Conservation (phyloP, 2,888 invertebrate species). For the Scaptomyza parva region DNA sequence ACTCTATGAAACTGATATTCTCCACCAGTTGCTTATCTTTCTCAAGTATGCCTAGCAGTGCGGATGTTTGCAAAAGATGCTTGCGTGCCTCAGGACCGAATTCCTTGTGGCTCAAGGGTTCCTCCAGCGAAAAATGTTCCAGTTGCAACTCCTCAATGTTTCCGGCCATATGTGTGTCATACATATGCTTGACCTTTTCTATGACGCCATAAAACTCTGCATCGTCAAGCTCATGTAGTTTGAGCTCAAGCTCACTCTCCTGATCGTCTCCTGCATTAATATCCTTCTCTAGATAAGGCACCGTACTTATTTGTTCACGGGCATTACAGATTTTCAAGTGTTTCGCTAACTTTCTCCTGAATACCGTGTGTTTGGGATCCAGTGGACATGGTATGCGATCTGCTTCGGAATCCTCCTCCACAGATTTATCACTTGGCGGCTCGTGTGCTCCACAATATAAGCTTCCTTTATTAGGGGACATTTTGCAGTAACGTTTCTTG, state of each 20-base stretch:
- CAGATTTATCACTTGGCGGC: slow-evolving; percentile 64
- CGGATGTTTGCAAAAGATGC: slow-evolving; percentile 92
- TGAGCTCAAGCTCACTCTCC: slow-evolving; percentile 54
- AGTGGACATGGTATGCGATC: slow-evolving; percentile 89
- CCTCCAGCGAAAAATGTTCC: slow-evolving; percentile 85
- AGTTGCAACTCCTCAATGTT: slow-evolving; percentile 84
- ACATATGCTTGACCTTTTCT: slow-evolving; percentile 84
- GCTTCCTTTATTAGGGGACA: slow-evolving; percentile 89
- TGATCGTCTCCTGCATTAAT: slow-evolving; percentile 75
- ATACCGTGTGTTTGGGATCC: slow-evolving; percentile 90
- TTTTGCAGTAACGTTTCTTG: slow-evolving; percentile 91
- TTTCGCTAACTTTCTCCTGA: slow-evolving; percentile 88
- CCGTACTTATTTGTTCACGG: slow-evolving; percentile 85
- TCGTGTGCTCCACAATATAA: slow-evolving; percentile 91
- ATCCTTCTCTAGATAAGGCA: slow-evolving; percentile 84
- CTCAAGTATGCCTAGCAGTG: slow-evolving; percentile 90
- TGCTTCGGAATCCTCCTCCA: slow-evolving; percentile 58
- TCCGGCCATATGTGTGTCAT: slow-evolving; percentile 79
- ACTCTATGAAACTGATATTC: slow-evolving; percentile 91
- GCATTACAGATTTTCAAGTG: slow-evolving; percentile 92
- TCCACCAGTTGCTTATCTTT: slow-evolving; percentile 87
- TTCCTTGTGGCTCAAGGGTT: slow-evolving; percentile 86
- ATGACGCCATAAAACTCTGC: slow-evolving; percentile 84
- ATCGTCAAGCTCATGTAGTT: slow-evolving; percentile 84
- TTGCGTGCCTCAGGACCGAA: slow-evolving; percentile 88